Evolutionary conservation across 2,113 vertebrate genomes (phyloP).

Genomic region (Cathartes aura): DNA sequence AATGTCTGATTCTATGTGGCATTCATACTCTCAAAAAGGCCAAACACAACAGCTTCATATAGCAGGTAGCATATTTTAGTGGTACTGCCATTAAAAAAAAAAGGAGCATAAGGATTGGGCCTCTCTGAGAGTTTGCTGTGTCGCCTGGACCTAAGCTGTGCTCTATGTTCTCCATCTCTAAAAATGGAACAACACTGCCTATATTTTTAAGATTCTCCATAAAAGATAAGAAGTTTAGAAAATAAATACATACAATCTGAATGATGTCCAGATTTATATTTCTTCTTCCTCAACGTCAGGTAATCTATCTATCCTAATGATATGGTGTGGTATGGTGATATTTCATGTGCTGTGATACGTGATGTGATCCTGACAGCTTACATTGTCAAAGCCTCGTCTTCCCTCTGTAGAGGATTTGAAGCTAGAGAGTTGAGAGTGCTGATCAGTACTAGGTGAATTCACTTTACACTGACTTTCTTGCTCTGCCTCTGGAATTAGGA

Average conservation of each 20-base stretch:
- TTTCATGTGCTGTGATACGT: background rate
- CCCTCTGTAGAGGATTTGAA: background rate
- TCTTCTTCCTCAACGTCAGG: background rate
- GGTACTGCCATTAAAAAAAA: background rate
- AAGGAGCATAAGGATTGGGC: background rate
- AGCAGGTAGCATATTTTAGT: background rate
- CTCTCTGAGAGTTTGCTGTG: background rate
- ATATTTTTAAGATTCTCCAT: fast-evolving
- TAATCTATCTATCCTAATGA: background rate
- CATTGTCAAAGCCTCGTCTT: background rate
- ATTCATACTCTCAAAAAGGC: background rate
- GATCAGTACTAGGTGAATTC: background rate
- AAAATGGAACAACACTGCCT: background rate
- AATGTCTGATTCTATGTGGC: background rate
- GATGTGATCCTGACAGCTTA: background rate
- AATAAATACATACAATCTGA: background rate
- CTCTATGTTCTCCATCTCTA: background rate
- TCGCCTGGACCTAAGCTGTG: background rate
- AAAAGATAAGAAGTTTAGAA: background rate
- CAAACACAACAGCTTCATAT: background rate
- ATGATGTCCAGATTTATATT: background rate
- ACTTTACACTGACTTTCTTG: background rate
- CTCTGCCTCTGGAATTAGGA: background rate
- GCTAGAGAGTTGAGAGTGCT: background rate
- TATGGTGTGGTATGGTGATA: background rate